Percentiles rank a stretch among this genome's conserved stretches.
Conservation (phyloP, 2,113 vertebrate genomes). For the Ptilonorhynchus violaceus region DNA sequence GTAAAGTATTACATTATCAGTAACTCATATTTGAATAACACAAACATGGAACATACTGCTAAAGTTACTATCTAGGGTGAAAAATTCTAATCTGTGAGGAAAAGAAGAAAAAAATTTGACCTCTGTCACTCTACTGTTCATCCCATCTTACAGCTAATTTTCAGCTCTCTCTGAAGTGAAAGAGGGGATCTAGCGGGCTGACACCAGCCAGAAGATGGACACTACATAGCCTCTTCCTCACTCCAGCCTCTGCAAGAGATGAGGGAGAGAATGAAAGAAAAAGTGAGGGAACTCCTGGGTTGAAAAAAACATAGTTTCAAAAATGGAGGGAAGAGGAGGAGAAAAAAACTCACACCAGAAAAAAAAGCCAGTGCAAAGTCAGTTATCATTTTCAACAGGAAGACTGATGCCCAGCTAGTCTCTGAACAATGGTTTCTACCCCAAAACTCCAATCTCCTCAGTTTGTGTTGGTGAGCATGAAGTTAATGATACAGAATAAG, state of each 20-base stretch:
- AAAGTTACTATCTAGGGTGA: not conserved
- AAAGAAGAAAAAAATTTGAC: not conserved
- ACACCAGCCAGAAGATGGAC: not conserved
- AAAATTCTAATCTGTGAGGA: not conserved
- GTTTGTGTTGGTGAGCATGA: not conserved
- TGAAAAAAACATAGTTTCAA: not conserved
- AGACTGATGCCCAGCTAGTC: not conserved
- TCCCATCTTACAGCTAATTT: not conserved
- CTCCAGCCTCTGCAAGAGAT: not conserved
- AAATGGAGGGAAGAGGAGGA: not conserved
- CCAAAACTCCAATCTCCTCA: not conserved
- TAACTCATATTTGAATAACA: not conserved
- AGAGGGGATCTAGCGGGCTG: not conserved
- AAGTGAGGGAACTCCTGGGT: not conserved
- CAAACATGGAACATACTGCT: not conserved
- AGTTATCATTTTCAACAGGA: not conserved
- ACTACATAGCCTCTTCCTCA: not conserved
- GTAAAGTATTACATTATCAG: not conserved
- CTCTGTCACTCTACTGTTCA: not conserved
- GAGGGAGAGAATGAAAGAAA: not conserved
- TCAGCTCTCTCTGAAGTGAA: not conserved
- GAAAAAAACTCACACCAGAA: accelerated
- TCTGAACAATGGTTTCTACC: not conserved
- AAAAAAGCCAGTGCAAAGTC: not conserved
- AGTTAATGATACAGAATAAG: not conserved